These are phyloP conservation scores for Zelostemma sp. DNA, from an alignment of 1,140 invertebrate genomes.

Conservation along the genomic window DNA sequence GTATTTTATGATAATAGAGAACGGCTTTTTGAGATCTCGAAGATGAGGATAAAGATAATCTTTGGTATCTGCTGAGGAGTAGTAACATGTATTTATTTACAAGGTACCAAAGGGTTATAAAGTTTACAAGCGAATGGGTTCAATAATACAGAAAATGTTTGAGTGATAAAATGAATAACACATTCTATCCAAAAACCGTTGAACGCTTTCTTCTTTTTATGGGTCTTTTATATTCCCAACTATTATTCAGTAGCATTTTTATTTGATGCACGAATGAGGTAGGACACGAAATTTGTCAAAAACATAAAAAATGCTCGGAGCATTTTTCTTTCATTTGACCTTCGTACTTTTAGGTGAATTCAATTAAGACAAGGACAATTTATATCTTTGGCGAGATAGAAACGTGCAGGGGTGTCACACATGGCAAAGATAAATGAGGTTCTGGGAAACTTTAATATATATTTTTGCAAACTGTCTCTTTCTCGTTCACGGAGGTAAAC, in stretches of 20 bases:
- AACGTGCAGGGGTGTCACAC: neutral
- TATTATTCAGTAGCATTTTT: neutral
- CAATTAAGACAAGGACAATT: slow-evolving; percentile 4
- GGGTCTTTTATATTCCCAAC: neutral
- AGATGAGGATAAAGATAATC: neutral
- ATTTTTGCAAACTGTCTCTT: neutral
- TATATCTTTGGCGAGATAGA: neutral
- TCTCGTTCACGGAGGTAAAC: neutral
- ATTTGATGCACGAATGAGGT: neutral
- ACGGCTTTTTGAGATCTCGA: neutral
- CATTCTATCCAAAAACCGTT: too few species aligned
- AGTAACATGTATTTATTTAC: neutral
- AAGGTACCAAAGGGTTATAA: neutral
- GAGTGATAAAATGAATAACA: too few species aligned
- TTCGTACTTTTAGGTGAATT: neutral
- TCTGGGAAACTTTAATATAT: neutral
- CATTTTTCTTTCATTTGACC: slow-evolving; percentile 1
- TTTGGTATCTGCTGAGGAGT: neutral
- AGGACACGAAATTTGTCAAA: neutral
- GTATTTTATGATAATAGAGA: neutral
- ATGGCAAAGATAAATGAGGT: neutral
- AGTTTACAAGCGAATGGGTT: neutral
- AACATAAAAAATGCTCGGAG: neutral
- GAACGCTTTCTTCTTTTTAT: too few species aligned
- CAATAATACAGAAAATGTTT: too few species aligned